Evolutionary conservation across 2,113 vertebrate species (phyloP).

Genomic region (Phaethon lepturus): DNA sequence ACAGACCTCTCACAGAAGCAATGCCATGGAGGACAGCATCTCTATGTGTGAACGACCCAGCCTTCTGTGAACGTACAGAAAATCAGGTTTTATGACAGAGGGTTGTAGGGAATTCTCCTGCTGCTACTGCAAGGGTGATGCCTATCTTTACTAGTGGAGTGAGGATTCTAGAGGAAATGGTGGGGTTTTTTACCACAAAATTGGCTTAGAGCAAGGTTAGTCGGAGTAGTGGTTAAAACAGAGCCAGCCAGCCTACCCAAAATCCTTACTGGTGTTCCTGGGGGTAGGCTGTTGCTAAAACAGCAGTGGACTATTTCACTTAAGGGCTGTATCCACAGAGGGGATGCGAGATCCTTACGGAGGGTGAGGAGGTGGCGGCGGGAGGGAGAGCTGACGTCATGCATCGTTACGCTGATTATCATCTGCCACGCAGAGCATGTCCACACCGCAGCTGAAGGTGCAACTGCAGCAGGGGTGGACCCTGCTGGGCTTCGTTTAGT

Average conservation of each 20-base stretch:
- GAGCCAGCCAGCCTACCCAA: neutral
- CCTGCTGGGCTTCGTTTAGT: rapidly evolving
- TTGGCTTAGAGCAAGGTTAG: neutral
- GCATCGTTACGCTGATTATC: neutral
- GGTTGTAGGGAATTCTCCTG: neutral
- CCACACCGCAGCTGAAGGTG: neutral
- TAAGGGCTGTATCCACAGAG: neutral
- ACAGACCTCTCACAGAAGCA: neutral
- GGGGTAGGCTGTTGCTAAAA: neutral
- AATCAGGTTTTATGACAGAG: neutral
- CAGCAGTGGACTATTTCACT: neutral
- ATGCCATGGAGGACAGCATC: neutral
- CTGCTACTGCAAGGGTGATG: neutral
- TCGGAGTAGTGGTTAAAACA: neutral
- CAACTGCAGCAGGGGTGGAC: neutral
- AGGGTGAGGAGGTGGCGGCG: neutral
- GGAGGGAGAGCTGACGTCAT: neutral
- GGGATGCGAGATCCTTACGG: neutral
- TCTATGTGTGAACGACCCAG: neutral
- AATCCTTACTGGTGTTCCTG: neutral
- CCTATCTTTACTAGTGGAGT: neutral
- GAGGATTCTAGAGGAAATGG: neutral
- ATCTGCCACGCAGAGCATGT: neutral
- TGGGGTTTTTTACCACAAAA: neutral
- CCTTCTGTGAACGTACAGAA: neutral